Base-by-base conservation (phyloP, 2,888 invertebrate species). In the Leistus spinibarbis region DNA sequence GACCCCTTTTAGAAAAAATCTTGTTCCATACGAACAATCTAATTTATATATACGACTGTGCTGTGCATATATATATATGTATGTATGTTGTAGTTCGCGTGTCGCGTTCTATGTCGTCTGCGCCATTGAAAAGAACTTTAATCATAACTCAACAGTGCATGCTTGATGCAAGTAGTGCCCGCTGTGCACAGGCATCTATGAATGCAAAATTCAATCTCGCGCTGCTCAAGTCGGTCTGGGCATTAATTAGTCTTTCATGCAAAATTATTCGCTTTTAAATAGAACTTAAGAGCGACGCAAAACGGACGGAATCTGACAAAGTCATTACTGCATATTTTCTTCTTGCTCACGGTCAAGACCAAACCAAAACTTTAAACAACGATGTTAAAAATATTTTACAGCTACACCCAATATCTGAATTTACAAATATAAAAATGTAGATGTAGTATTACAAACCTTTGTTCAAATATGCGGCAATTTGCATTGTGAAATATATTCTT, bases 61-160 rank as follows among this genome's bases (percentile, higher is more conserved):
- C 40, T 40, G 7, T 3, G 40, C 13, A 40, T 24, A 24, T 24
- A 7, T 24, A 24, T 24, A 3, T 24, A 24, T 24, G 24, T 24
- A 24, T 7, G 16, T n/a, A 16, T 19, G 19, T 57, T 19, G 4
- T 57, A 19, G 67, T 40, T 40, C 22, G 67, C 40, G 67, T 67
- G 67, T 67, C 54, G 67, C 53, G 53, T 67, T 54, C 67, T 40
- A 57, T 57, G 57, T 4, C 57, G 9, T 7, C 57, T 57, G 53
- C 67, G 27, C 27, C 69, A 69, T 20, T 69, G 27, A 57, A 60
- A 60, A 56, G 56, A 69, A 69, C 40, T 60, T 60, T 60, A 69
- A 69, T 60, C 60, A 69, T 60, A 67, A 67, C 67, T 22, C 54
- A 54, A 60, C 63, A 64, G 24, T 24, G 16, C 16, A 64, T 64